Evolutionary conservation across 92 coral and sea anemone species (phyloP).

Genomic region (Phenganax stokvisi): DNA sequence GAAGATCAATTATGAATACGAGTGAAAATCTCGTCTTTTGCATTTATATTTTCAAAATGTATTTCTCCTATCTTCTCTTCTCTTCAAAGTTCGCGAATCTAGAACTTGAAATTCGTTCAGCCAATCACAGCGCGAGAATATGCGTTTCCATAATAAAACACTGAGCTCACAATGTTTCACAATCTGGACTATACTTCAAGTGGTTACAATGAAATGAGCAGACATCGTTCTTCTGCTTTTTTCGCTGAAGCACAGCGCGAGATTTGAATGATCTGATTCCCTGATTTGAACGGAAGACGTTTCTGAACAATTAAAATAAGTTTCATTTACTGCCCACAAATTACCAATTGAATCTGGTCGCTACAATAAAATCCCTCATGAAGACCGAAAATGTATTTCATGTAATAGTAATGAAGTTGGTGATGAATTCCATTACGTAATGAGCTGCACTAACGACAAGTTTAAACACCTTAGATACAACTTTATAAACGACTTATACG

Average conservation of each 20-base stretch:
- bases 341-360: no score
- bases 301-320: no score
- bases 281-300: no score
- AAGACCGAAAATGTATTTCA: no score
- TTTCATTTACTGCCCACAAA: no score
- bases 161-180: background rate
- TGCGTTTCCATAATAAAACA: conserved; percentile 27
- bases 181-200: background rate
- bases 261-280: no score
- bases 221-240: background rate
- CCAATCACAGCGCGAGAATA: conserved; percentile 30
- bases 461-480: no score
- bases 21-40: conserved; percentile 1
- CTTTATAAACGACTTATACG: no score
- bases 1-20: background rate
- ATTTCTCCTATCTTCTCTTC: background rate
- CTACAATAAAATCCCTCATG: no score
- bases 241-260: background rate
- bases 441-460: no score
- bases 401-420: no score
- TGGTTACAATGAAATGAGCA: background rate
- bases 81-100: conserved; percentile 12
- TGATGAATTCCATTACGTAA: no score
- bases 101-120: conserved; percentile 26
- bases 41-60: background rate